Evolutionary conservation across 2,113 vertebrate species (phyloP), one percentile per base, ranked within the genome.

Genomic region (Colius striatus): DNA sequence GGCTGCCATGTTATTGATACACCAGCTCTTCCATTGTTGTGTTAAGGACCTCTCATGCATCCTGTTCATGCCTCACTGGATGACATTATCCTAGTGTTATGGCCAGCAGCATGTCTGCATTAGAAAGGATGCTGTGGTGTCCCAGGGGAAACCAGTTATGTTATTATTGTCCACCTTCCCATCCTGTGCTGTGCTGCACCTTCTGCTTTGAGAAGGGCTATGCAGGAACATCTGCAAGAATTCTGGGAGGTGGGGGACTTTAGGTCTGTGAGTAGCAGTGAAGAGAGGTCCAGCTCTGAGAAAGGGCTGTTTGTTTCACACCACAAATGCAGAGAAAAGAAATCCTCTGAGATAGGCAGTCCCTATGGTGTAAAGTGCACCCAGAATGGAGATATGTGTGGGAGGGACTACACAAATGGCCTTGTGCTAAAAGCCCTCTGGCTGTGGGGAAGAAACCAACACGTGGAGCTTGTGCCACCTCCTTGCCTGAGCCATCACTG

Each of bases 151-250:
- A 77, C 25, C 26, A 34, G 38, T 72, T 65, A 36, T 71, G 77
- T 80, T 72, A 43, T 77, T 58, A 43, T 14, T 47, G 61, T 50
- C 55, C 16, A 45, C 34, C 34, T 43, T 34, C 41, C 11, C 5
- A 7, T 2, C 10, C 8, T 3, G 6, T 6, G 48, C 4, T 41
- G 27, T 0, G 0, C 50, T 27, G 50, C n/a, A 36, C n/a, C 16
- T 75, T 47, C 55, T 65, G n/a, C n/a, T 65, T 34, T 27, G 21
- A 41, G 29, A 25, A 54, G 38, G n/a, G 45, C 47, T 27, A 12
- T 32, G 36, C 38, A 65, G 38, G 38, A 41, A 41, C 54, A 62
- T 27, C 61, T 62, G 14, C 18, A 34, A 79, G 29, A 23, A 41
- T 41, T 41, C 38, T 41, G 38, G 48, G 55, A 16, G 23, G 43